These are phyloP conservation scores for Syngnathus acus DNA, from an alignment of 2,797 vertebrate genomes.

Conservation along the genomic window DNA sequence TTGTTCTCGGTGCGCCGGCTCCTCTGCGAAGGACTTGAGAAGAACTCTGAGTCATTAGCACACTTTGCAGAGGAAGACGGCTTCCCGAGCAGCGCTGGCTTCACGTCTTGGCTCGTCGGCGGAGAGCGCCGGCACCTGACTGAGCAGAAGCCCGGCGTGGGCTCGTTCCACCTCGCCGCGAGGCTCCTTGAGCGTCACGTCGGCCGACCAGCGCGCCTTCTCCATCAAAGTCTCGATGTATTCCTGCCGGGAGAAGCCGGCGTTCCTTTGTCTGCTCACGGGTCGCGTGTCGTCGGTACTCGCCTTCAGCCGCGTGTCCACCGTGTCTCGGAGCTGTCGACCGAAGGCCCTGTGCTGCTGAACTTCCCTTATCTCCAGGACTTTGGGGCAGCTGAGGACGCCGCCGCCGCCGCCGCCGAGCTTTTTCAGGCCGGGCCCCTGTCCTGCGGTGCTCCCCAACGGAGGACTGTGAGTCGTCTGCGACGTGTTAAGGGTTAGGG, in stretches of 20 bases:
- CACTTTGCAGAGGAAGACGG: not conserved
- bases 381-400: slow-evolving; percentile 66
- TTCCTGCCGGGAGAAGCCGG: slow-evolving; percentile 52
- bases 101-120: not conserved
- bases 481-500: slow-evolving; percentile 18
- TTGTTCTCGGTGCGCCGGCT: slow-evolving; percentile 25
- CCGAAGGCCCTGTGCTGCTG: slow-evolving; percentile 69
- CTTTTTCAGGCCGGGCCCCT: slow-evolving; percentile 61
- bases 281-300: not conserved
- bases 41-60: not conserved
- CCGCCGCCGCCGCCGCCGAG: not conserved
- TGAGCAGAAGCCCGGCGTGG: slow-evolving; percentile 67
- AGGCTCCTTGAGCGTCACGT: slow-evolving; percentile 76
- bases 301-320: slow-evolving; percentile 82
- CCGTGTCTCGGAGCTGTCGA: slow-evolving; percentile 47
- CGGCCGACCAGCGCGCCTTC: slow-evolving; percentile 66
- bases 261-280: not conserved
- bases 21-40: slow-evolving; percentile 68
- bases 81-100: not conserved
- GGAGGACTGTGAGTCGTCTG: slow-evolving; percentile 55
- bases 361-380: slow-evolving; percentile 80
- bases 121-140: slow-evolving; percentile 45
- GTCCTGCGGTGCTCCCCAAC: slow-evolving; percentile 38
- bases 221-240: slow-evolving; percentile 78
- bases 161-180: slow-evolving; percentile 67